Base-by-base conservation (phyloP, 2,113 vertebrate species). In the Plestiodon gilberti region DNA sequence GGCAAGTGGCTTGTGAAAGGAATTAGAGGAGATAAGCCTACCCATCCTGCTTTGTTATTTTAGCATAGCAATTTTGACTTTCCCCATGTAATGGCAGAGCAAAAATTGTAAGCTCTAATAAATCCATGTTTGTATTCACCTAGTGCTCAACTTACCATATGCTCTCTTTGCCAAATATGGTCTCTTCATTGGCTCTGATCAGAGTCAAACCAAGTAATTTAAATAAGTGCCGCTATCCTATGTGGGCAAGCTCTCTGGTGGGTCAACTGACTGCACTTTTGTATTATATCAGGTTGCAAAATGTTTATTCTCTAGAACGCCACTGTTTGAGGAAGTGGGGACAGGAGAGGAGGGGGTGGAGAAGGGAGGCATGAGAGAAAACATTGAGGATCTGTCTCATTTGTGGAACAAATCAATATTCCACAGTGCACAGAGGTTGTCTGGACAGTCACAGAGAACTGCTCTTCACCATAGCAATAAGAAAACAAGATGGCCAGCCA, bases 351-450 rank as follows among this genome's bases (percentile, higher is more conserved):
- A 77, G 30, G 40, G 57, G n/a, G 48, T 69, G 48, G 87, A 87
- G 35, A 71, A 86, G 55, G 71, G 25, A 28, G 74, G 65, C 55
- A 62, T 52, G 92, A 80, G 48, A 77, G 81, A 61, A 74, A 61
- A 65, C 48, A 75, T 38, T 25, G 48, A 77, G 81, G 55, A 64
- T 57, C n/a, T 78, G 64, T 62, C 59, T 81, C 73, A 71, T 48
- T 69, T 74, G 64, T 82, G 78, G 83, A 81, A 81, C 64, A 76
- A 64, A 82, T 78, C 38, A 71, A 59, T 62, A 81, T 82, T 85
- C 78, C 74, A 85, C 73, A 82, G 65, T 6, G 22, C 25, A 57
- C 76, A 81, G 61, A 17, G 7, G 73, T 84, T 48, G 15, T 65
- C 25, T 33, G 83, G 83, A 77, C 22, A 52, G 64, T 78, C 62